A percentile compares a stretch with the other conserved stretches of the same genome.
phyloP scores from a whole-genome alignment of 2,113 vertebrate genomes.

The Gambusia holbrooki region DNA sequence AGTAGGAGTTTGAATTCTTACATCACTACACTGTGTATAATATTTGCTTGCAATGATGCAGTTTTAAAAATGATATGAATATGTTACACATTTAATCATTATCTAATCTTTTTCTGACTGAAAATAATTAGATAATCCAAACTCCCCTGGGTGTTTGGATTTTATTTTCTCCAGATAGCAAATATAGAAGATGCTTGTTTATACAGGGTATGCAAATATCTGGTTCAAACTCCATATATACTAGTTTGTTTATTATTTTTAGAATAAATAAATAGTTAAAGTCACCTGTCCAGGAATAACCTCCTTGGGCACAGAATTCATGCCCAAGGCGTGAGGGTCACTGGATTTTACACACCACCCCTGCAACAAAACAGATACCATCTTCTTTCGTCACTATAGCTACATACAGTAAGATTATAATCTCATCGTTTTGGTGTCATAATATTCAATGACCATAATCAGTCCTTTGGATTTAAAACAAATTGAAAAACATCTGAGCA shows the following conservation, averaged over 20 bases:
- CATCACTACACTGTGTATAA: too few relatives aligned
- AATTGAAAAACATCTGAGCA: neutral
- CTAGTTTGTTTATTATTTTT: neutral
- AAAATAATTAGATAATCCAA: neutral
- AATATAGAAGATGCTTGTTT: too few relatives aligned
- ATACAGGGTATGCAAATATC: too few relatives aligned
- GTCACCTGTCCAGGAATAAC: conserved; percentile 86
- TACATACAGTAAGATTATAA: neutral
- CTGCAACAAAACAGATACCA: conserved; percentile 77
- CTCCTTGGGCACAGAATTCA: conserved; percentile 82
- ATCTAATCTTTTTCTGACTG: neutral
- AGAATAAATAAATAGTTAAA: conserved; percentile 3
- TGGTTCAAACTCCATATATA: too few relatives aligned
- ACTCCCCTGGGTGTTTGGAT: neutral
- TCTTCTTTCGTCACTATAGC: conserved; percentile 8
- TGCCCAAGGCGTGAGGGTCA: conserved; percentile 76
- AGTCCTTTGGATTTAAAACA: neutral
- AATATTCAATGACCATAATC: neutral
- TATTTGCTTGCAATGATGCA: too few relatives aligned
- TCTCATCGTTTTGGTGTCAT: conserved; percentile 4
- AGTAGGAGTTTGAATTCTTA: neutral
- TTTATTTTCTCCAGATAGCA: too few relatives aligned
- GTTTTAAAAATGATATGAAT: too few relatives aligned
- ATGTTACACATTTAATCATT: too few relatives aligned
- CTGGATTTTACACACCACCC: conserved; percentile 86